Evolutionary conservation across 2,797 vertebrate genomes (phyloP), one percentile per base, ranked within the genome.

Genomic region (Lates japonicus): DNA sequence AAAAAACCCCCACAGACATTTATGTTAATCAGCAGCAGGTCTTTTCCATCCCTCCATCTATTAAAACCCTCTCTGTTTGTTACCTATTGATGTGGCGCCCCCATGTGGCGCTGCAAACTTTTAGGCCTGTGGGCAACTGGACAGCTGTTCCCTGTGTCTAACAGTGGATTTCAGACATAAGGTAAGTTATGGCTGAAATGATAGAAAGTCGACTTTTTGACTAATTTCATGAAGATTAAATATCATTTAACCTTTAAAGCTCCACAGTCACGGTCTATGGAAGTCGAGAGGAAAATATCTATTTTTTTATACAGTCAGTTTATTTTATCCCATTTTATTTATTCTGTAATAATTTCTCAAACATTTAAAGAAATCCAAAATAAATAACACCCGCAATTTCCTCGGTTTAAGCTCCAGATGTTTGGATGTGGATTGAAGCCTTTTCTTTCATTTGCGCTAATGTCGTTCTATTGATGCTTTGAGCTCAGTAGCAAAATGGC

Each of bases 401-500:
- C 41, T 4, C 39, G 1, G 9, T 12, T 14, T 42, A 11, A 13
- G 20, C 46, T 51, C 17, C 22, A 17, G 29, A 2, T 31, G 2
- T 35, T 12, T 29, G 51, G 20, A 10, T 64, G 46, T 76, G 33
- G 8, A 48, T 58, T 51, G 11, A 60, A 41, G 42, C 41, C 11
- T 64, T 46, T 44, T 29, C 64, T 49, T 31, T 63, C 44, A n/a
- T 81, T 29, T 67, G 33, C 41, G 52, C 68, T 63, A 70, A 44
- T 51, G 25, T 72, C 48, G 60, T 66, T 77, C 41, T 31, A 4
- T 71, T 81, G 66, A 71, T 75, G 68, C 71, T 80, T 63, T 59
- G 62, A 80, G 83, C 79, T 81, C 80, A 39, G 74, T 8, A 35
- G 71, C 87, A 93, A 93, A 93, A 93, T 92, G 91, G 91, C 92